A percentile compares a stretch with the other conserved stretches of the same genome.
phyloP scores from a whole-genome alignment of 2,888 invertebrate genomes.

The Oxyscelio sp. region DNA sequence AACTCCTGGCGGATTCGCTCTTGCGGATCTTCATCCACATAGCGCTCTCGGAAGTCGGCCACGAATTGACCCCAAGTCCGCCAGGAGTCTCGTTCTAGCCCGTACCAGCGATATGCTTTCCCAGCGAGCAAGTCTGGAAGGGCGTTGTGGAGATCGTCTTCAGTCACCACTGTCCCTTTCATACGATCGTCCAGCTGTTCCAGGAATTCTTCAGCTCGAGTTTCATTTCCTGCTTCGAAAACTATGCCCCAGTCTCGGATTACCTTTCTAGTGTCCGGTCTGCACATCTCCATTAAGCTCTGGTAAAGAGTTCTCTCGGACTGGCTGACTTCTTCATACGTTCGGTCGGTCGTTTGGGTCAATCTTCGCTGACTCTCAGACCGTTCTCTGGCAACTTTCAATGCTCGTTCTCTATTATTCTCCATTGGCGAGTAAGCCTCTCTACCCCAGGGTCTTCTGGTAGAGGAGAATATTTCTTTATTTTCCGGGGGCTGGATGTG shows the following conservation, averaged over 20 bases:
- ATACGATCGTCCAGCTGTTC: neutral
- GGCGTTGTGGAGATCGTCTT: conserved; percentile 2
- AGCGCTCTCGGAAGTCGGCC: too few species aligned
- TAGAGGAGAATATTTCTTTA: too few species aligned
- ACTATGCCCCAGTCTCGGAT: neutral
- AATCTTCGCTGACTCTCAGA: too few species aligned
- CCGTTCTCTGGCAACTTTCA: too few species aligned
- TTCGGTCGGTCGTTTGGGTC: too few species aligned
- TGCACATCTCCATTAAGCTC: neutral
- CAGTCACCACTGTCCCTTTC: neutral
- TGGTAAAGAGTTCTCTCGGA: too few species aligned
- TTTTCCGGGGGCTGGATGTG: too few species aligned
- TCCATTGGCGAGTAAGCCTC: too few species aligned
- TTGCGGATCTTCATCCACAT: neutral
- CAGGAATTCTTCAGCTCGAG: conserved; percentile 16
- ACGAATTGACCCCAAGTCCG: neutral
- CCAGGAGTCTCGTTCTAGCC: neutral
- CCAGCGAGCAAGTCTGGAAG: conserved; percentile 12
- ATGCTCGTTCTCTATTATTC: too few species aligned
- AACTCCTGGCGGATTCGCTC: conserved; percentile 4
- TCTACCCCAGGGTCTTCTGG: too few species aligned
- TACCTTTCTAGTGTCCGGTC: neutral
- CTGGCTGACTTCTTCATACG: too few species aligned
- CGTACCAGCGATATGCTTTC: neutral
- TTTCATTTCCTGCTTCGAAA: neutral